Conservation (phyloP, 2,797 vertebrate genomes). For the Momotus momota region DNA sequence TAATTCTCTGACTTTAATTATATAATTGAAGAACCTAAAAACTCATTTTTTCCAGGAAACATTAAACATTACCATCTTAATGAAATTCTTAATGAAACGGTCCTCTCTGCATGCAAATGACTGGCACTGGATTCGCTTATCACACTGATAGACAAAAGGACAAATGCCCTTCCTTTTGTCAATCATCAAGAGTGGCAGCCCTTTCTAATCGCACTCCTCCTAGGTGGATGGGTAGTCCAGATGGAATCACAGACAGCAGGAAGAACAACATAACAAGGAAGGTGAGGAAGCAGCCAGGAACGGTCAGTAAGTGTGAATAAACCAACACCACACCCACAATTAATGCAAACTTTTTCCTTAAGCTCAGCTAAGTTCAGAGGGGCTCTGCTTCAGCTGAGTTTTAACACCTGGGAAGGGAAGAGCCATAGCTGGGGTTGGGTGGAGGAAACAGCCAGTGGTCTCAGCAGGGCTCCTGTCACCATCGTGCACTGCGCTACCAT, state of each 20-base stretch:
- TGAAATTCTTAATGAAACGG: constrained; percentile 87
- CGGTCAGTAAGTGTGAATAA: background rate
- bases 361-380: background rate
- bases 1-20: constrained; percentile 85
- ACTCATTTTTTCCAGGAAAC: constrained; percentile 86
- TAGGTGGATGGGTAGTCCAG: background rate
- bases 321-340: background rate
- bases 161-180: constrained; percentile 67
- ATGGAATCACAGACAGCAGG: background rate
- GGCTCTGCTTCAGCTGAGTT: background rate
- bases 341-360: constrained; percentile 4
- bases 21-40: constrained; percentile 84
- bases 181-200: constrained; percentile 53
- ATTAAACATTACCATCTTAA: constrained; percentile 88
- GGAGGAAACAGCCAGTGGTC: background rate
- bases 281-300: background rate
- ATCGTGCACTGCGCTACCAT: background rate
- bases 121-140: constrained; percentile 73
- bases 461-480: background rate
- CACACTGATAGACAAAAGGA: constrained; percentile 63
- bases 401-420: background rate
- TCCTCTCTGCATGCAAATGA: constrained; percentile 84
- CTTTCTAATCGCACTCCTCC: background rate
- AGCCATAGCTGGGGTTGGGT: background rate
- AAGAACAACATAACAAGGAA: background rate